Conservation (phyloP, 2,113 vertebrate species). For the Neolamprologus modestus region DNA sequence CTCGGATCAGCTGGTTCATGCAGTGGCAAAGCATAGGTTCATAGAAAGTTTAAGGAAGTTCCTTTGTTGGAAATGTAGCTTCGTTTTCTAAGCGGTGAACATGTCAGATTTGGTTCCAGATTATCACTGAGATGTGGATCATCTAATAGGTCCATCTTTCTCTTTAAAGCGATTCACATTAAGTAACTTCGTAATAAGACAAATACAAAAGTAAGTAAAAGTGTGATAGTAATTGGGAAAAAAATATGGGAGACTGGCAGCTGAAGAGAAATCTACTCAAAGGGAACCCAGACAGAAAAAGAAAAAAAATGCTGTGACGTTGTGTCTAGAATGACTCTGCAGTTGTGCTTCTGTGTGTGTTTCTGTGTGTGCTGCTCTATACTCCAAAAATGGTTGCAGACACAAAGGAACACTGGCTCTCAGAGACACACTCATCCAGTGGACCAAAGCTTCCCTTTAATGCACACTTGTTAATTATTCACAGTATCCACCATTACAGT, state of each 20-base stretch:
- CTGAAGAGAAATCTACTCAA: background rate
- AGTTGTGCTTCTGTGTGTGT: background rate
- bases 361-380: background rate
- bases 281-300: background rate
- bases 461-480: constrained; percentile 15
- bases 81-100: rapidly evolving
- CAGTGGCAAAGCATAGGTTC: background rate
- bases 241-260: background rate
- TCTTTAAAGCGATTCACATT: background rate
- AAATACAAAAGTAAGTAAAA: background rate
- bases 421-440: background rate
- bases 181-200: background rate
- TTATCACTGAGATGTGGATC: background rate
- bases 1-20: background rate
- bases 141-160: background rate
- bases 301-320: background rate
- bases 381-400: background rate
- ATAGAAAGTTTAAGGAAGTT: rapidly evolving
- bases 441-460: background rate
- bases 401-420: background rate
- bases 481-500: background rate
- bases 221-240: rapidly evolving
- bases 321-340: background rate
- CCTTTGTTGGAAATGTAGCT: background rate
- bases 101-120: background rate